Conservation (phyloP, 2,888 invertebrate species). For the Polietes domitor region DNA sequence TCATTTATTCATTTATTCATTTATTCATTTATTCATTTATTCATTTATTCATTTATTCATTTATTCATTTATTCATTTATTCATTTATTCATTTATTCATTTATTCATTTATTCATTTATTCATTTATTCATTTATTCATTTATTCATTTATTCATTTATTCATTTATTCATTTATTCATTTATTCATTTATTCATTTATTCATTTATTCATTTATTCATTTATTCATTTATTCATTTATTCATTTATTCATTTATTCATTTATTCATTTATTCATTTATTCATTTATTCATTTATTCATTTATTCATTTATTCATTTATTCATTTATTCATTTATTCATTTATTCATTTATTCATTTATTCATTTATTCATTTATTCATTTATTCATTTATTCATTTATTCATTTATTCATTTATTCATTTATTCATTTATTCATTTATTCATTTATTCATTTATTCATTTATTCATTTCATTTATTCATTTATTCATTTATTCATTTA, state of each 20-base stretch:
- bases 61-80: constrained; percentile 4
- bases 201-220: constrained; percentile 1
- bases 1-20: constrained; percentile 1
- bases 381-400: constrained; percentile 4
- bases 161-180: constrained; percentile 1
- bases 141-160: constrained; percentile 4
- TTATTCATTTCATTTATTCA: too few relatives aligned
- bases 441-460: not conserved
- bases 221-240: constrained; percentile 4
- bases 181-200: constrained; percentile 4
- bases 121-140: constrained; percentile 1
- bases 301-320: constrained; percentile 4
- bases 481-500: too few relatives aligned
- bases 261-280: constrained; percentile 4
- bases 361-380: not conserved
- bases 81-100: constrained; percentile 1
- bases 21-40: constrained; percentile 4
- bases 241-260: constrained; percentile 1
- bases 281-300: constrained; percentile 1
- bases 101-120: constrained; percentile 4
- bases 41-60: constrained; percentile 1
- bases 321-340: constrained; percentile 1
- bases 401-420: constrained; percentile 1
- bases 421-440: constrained; percentile 4
- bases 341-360: constrained; percentile 4